Evolutionary conservation across 1,140 invertebrate species (phyloP).

Genomic region (Cydia splendana): DNA sequence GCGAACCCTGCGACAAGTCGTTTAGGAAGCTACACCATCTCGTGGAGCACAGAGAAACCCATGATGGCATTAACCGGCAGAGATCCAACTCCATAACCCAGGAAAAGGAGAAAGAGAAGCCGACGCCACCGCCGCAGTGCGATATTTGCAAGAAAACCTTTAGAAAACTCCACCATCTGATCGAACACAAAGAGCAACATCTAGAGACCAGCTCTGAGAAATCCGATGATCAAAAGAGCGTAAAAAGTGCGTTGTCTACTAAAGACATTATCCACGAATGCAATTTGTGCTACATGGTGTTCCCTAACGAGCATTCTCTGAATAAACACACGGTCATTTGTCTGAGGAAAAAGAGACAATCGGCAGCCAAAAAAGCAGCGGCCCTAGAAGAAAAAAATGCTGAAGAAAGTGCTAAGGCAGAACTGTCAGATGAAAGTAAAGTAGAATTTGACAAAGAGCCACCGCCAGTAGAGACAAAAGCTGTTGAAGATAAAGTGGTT

Average conservation of each 20-base stretch:
- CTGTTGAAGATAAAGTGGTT: slow-evolving; percentile 3
- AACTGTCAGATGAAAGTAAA: slow-evolving; percentile 37
- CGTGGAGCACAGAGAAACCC: slow-evolving; percentile 76
- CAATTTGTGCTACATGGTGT: slow-evolving; percentile 78
- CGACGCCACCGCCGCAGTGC: slow-evolving; percentile 54
- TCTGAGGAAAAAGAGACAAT: slow-evolving; percentile 70
- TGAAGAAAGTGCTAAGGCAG: slow-evolving; percentile 41
- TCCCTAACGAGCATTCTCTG: slow-evolving; percentile 77
- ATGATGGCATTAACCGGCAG: slow-evolving; percentile 67
- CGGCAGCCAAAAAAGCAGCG: slow-evolving; percentile 52
- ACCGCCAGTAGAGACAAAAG: background rate
- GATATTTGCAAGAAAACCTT: slow-evolving; percentile 77
- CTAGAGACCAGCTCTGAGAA: slow-evolving; percentile 72
- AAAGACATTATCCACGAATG: slow-evolving; percentile 79
- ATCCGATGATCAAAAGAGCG: slow-evolving; percentile 68
- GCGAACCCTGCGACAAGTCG: slow-evolving; percentile 78
- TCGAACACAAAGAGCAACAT: slow-evolving; percentile 77
- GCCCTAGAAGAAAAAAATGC: slow-evolving; percentile 38
- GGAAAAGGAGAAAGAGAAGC: slow-evolving; percentile 43
- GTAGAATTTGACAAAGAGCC: background rate
- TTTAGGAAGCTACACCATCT: slow-evolving; percentile 78
- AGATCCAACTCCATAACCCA: slow-evolving; percentile 43
- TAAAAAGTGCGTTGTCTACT: slow-evolving; percentile 68
- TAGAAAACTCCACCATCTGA: slow-evolving; percentile 72
- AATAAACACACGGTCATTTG: slow-evolving; percentile 74